These are phyloP conservation scores for Cygnus buccinator DNA, from an alignment of 2,113 vertebrate genomes.

Conservation along the genomic window DNA sequence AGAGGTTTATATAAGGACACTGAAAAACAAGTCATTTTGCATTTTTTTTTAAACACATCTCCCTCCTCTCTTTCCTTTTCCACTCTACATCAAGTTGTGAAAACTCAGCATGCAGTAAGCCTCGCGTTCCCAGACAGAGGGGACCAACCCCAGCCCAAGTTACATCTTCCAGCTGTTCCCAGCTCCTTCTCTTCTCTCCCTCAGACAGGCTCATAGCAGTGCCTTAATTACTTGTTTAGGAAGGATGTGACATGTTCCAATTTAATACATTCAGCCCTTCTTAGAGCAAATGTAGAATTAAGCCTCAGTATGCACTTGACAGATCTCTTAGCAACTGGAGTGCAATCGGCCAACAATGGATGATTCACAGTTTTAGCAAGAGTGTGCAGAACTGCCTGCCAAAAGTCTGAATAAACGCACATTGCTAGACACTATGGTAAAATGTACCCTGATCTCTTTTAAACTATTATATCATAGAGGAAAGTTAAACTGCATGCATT, in stretches of 20 bases:
- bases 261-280: slow-evolving; percentile 70
- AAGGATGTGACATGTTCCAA: slow-evolving; percentile 74
- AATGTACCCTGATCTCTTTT: slow-evolving; percentile 80
- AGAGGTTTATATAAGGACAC: slow-evolving; percentile 64
- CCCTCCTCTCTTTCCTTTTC: slow-evolving; percentile 47
- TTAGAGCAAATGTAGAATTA: slow-evolving; percentile 75
- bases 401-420: slow-evolving; percentile 80
- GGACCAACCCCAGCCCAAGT: not conserved
- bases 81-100: slow-evolving; percentile 48
- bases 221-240: slow-evolving; percentile 75
- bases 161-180: slow-evolving; percentile 45
- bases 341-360: slow-evolving; percentile 78
- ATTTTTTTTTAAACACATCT: not conserved
- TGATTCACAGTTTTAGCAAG: slow-evolving; percentile 80
- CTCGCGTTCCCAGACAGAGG: slow-evolving; percentile 24
- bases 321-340: slow-evolving; percentile 77
- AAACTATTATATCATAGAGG: slow-evolving; percentile 79
- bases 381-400: slow-evolving; percentile 77
- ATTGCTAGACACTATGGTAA: slow-evolving; percentile 84
- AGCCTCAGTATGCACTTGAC: slow-evolving; percentile 74
- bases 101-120: slow-evolving; percentile 18
- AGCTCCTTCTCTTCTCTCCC: slow-evolving; percentile 25
- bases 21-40: slow-evolving; percentile 41
- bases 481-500: slow-evolving; percentile 76
- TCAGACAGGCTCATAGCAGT: slow-evolving; percentile 41